Evolutionary conservation across 2,888 invertebrate species (phyloP), one percentile per base, ranked within the genome.

Genomic region (Chydorus sphaericus): DNA sequence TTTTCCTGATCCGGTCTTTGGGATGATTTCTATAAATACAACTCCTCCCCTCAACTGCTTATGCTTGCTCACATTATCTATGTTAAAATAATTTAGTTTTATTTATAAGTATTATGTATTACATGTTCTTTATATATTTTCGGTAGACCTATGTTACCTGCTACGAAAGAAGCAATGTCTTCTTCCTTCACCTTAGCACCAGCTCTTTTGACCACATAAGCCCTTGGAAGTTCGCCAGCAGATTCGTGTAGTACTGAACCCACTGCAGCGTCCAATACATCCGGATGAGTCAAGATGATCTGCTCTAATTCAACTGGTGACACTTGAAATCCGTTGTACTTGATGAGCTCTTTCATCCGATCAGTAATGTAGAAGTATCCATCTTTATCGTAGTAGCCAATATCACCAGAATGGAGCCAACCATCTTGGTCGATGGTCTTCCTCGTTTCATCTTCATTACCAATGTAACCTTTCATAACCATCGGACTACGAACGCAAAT

Each of bases 281-380:
- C 77, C 1, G 77, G 73, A 71, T 85, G 79, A 36, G 78, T 78
- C 54, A 88, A 70, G 39, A 92, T 68, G 51, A 91, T 65, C 16
- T 81, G 81, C 69, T 92, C 92, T 37, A 92, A 69, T 71, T 92
- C 91, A 1, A 90, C 89, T 3, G 91, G 91, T 1, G 90, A 44
- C 62, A 75, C 75, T 68, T 77, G 77, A 65, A 80, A 84, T 38
- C 83, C 89, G 68, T 91, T 90, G 66, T 87, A 89, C 69, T 92
- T 92, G 64, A 92, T 91, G 26, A 92, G 77, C 66, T 91, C 90
- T 67, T 92, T 92, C 20, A 89, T 71, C 58, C 91, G 73, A 68
- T 89, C 92, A 2, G 89, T 83, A 60, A 91, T 80, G 65, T 77
- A 89, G 68, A 87, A 83, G 68, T 76, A 81, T 1, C 80, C 81